phyloP scores from a whole-genome alignment of 2,113 vertebrate genomes.

The Nematolebias whitei region DNA sequence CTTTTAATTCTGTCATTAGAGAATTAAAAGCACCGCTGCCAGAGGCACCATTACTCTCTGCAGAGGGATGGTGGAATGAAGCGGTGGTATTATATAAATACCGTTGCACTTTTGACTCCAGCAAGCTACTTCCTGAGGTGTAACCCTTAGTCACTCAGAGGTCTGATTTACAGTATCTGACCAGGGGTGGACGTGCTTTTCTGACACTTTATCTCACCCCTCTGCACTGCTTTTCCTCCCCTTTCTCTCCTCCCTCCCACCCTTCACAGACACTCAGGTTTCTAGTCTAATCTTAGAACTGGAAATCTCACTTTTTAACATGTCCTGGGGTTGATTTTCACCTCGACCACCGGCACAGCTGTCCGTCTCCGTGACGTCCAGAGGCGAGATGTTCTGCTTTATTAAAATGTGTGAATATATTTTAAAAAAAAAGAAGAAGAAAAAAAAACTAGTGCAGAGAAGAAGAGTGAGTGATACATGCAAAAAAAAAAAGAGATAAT shows the following conservation, averaged over 20 bases:
- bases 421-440: no score
- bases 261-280: constrained; percentile 74
- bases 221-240: constrained; percentile 38
- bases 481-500: constrained; percentile 27
- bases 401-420: constrained; percentile 78
- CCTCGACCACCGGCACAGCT: constrained; percentile 80
- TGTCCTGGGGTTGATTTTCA: constrained; percentile 81
- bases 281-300: constrained; percentile 80
- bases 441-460: constrained; percentile 14
- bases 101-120: constrained; percentile 83
- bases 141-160: constrained; percentile 71
- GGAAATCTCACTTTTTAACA: constrained; percentile 81
- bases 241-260: constrained; percentile 46
- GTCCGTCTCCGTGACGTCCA: constrained; percentile 71
- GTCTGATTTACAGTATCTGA: constrained; percentile 80
- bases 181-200: constrained; percentile 73
- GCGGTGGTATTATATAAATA: constrained; percentile 83
- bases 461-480: constrained; percentile 44
- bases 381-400: constrained; percentile 75
- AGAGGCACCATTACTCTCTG: constrained; percentile 67
- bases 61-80: constrained; percentile 69
- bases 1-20: constrained; percentile 75
- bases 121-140: constrained; percentile 80
- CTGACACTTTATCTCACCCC: constrained; percentile 68
- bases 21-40: constrained; percentile 61